phyloP scores from a whole-genome alignment of 1,140 invertebrate genomes.

The Drosophila parabipectinata region DNA sequence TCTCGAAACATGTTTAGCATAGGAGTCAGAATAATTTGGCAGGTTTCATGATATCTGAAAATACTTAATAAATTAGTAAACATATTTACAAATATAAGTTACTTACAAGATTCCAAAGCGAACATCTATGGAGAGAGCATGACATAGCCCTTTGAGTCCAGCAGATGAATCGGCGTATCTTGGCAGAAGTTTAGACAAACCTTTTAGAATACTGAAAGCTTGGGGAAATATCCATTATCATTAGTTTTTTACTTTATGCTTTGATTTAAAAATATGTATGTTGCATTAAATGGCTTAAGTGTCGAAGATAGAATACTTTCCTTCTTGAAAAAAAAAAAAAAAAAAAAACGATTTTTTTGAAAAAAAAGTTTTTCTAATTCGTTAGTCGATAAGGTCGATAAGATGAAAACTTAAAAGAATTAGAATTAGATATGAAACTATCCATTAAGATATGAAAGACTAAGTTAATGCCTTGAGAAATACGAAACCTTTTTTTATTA shows the following conservation, averaged over 20 bases:
- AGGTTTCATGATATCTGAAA: slow-evolving; percentile 43
- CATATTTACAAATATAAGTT: too few relatives aligned
- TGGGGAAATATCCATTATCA: neutral
- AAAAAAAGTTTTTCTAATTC: too few relatives aligned
- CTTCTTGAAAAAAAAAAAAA: neutral
- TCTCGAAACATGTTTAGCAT: slow-evolving; percentile 54
- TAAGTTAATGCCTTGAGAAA: too few relatives aligned
- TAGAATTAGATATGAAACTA: too few relatives aligned
- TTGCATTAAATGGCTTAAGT: too few relatives aligned
- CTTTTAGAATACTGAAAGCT: slow-evolving; percentile 50
- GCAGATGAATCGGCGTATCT: neutral
- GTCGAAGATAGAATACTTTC: too few relatives aligned
- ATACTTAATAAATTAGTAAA: neutral
- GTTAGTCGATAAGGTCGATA: too few relatives aligned
- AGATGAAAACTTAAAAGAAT: too few relatives aligned
- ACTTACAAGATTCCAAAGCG: slow-evolving; percentile 63
- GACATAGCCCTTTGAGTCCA: slow-evolving; percentile 36
- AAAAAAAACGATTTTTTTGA: neutral
- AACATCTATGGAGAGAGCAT: slow-evolving; percentile 24
- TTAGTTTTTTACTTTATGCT: neutral
- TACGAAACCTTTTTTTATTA: too few relatives aligned
- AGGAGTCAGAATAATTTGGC: slow-evolving; percentile 25
- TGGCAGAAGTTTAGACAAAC: slow-evolving; percentile 42
- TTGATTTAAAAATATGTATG: too few relatives aligned
- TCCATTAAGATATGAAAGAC: too few relatives aligned